Base-by-base conservation (phyloP, 2,113 vertebrate genomes). In the Centrocercus urophasianus region DNA sequence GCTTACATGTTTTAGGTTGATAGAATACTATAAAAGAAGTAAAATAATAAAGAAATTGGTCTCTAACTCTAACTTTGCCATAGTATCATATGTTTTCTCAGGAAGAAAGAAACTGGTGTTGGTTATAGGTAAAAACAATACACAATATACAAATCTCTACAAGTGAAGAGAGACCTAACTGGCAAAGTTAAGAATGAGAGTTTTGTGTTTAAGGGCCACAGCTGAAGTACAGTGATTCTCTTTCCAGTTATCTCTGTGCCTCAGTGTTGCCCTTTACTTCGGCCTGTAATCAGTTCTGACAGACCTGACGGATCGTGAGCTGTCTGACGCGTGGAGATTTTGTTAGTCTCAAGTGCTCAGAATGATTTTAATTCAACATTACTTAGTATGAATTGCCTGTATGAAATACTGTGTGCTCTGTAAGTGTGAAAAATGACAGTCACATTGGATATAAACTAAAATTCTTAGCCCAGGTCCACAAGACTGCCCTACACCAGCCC, bases 391-490 rank as follows among this genome's bases (percentile, higher is more conserved):
- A 20, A 40, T 47, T 70, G 56, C 24, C 43, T 54, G 25, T 48
- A 32, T 60, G 64, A 70, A 40, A 16, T 57, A 25, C 34, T 21
- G 27, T 5, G 2, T 18, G 36, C 45, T 73, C n/a, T 8, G 28
- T 52, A 47, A 81, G 93, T 42, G 47, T 67, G 65, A 83, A 93
- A 93, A 88, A 81, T 66, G 18, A 86, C 56, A 61, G 76, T 52
- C 6, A 3, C n/a, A 40, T 17, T 73, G 34, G n/a, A 54, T 86
- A 57, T 5, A 86, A 70, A 40, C 17, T 74, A 61, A 77, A 50
- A 2, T 64, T 13, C 43, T 87, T 54, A 91, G 15, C 24, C 30
- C 22, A 50, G 78, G 27, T 64, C 34, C 25, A 30, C 20, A 74
- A 60, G 30, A 79, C 32, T n/a, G 32, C 34, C 19, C 38, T 67